A percentile compares a stretch with the other conserved stretches of the same genome.
These are phyloP conservation scores for Drosophila testacea DNA, from an alignment of 2,888 invertebrate species.

Conservation along the genomic window DNA sequence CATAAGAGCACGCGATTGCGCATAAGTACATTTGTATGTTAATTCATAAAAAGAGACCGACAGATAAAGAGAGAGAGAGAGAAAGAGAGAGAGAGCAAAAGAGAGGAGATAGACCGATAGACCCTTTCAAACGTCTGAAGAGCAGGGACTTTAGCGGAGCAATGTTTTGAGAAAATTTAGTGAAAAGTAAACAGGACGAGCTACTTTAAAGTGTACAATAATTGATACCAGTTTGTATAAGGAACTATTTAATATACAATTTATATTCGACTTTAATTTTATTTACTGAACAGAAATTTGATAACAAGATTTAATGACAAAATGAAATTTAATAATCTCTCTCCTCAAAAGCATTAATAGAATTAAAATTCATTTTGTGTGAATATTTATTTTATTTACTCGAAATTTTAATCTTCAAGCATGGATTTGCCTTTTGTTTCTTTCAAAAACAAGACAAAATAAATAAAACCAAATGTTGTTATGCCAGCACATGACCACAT, in stretches of 20 bases:
- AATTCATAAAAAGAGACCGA: background rate
- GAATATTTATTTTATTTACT: background rate
- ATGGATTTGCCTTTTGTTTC: slow-evolving; percentile 81
- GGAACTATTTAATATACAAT: background rate
- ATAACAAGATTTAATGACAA: too few species aligned
- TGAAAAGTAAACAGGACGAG: background rate
- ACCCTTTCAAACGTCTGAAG: too few species aligned
- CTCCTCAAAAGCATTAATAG: too few species aligned
- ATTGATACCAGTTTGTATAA: background rate
- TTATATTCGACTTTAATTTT: background rate
- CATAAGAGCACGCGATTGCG: slow-evolving; percentile 10
- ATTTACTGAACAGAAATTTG: background rate
- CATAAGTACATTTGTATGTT: background rate
- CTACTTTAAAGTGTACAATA: background rate
- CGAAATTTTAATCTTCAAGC: slow-evolving; percentile 49
- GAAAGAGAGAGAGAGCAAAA: background rate
- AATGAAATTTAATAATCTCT: too few species aligned
- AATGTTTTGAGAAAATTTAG: background rate
- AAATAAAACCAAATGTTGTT: slow-evolving; percentile 63
- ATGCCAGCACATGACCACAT: slow-evolving; percentile 74
- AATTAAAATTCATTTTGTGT: background rate
- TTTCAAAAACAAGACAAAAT: slow-evolving; percentile 64
- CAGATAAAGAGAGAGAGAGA: background rate
- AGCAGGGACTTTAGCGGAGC: background rate
- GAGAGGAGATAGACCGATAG: too few species aligned